Conservation (phyloP, 2,797 vertebrate genomes). For the Orientallactaga sibirica region DNA sequence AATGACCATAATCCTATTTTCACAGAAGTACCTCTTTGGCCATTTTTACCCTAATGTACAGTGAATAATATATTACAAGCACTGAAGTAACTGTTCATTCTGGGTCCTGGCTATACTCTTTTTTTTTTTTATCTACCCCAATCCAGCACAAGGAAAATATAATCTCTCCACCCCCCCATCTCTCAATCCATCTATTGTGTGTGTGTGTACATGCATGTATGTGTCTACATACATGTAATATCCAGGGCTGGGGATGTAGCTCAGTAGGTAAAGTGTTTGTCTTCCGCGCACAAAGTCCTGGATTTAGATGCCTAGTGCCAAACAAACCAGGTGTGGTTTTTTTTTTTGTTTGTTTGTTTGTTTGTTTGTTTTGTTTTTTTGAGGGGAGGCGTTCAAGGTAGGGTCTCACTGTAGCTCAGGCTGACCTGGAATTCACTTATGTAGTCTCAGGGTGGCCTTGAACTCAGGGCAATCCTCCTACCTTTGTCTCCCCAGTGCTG, state of each 20-base stretch:
- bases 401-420: no score
- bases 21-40: background rate
- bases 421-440: no score
- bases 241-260: background rate
- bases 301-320: no score
- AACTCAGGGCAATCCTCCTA: no score
- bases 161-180: no score
- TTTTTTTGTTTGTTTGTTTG: no score
- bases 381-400: no score
- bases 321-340: no score
- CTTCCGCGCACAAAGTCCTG: background rate
- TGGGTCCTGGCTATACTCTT: background rate
- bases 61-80: background rate
- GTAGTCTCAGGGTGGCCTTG: no score
- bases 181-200: no score
- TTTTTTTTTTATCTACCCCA: constrained; percentile 2
- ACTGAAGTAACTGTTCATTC: background rate
- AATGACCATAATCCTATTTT: background rate
- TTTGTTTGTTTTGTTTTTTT: no score
- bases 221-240: background rate
- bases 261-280: background rate
- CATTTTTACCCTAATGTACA: background rate
- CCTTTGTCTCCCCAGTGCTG: no score
- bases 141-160: background rate
- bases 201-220: background rate